phyloP scores from a whole-genome alignment of 2,113 vertebrate genomes.

The Desmodus rotundus region DNA sequence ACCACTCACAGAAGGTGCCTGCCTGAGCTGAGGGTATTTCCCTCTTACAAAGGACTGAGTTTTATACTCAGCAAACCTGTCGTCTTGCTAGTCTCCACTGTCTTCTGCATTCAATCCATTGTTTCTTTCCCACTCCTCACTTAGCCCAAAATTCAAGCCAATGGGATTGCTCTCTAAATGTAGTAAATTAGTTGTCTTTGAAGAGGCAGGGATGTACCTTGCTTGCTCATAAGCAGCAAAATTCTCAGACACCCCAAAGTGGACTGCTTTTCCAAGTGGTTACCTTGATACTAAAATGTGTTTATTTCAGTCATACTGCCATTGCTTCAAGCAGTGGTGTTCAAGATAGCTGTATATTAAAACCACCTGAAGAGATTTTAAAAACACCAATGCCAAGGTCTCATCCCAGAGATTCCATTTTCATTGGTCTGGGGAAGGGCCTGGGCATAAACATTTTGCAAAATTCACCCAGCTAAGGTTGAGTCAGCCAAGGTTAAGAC shows the following conservation, averaged over 20 bases:
- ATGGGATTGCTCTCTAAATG: background rate
- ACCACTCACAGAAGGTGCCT: background rate
- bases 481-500: background rate
- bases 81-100: background rate
- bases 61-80: background rate
- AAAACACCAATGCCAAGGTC: background rate
- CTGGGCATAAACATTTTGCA: background rate
- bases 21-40: background rate
- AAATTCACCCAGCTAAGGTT: background rate
- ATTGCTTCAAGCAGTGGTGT: background rate
- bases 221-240: background rate
- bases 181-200: background rate
- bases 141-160: background rate
- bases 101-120: background rate
- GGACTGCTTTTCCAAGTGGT: background rate
- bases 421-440: background rate
- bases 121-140: background rate
- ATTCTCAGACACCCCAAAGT: background rate
- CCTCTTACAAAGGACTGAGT: background rate
- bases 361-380: background rate
- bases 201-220: background rate
- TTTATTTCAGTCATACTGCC: background rate
- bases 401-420: background rate
- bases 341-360: background rate
- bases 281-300: background rate